Evolutionary conservation across 1,140 invertebrate species (phyloP), one percentile per base, ranked within the genome.

Genomic region (Heliconius himera): DNA sequence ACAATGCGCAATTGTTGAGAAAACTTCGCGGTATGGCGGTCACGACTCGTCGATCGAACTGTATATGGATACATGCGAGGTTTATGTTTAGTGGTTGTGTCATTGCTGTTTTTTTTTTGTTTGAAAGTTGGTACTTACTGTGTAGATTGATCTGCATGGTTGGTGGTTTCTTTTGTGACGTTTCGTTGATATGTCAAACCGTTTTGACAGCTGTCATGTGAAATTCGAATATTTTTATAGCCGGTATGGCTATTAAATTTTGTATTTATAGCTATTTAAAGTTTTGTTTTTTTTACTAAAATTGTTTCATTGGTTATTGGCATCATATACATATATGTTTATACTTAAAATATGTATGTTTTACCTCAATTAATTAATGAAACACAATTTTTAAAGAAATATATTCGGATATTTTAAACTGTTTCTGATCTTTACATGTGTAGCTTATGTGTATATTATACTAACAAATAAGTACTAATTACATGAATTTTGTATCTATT

Each of bases 111-210:
- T 56, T n/a, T 51, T n/a, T 56, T 56, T n/a, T 56, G 0, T 56
- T n/a, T 56, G n/a, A 11, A 8, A 8, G 8, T 56, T 22, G n/a
- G 54, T 56, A 22, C n/a, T 56, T 22, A 22, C n/a, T 56, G 54
- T 56, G n/a, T n/a, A 22, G n/a, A 56, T 56, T 56, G 54, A 22
- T 56, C 54, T 56, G 54, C 54, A 56, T 56, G 54, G 54, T 56
- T n/a, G 54, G n/a, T 56, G 54, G 54, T n/a, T 56, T 22, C 20
- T 56, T 56, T 56, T 22, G n/a, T 56, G 18, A 56, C 54, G 8
- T 56, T 56, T 56, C 18, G 20, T 18, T n/a, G 22, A 56, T 9
- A n/a, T 56, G n/a, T 22, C 18, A n/a, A 11, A 56, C n/a, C 49
- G 0, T 18, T 51, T 20, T 51, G 49, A 51, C 49, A 51, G 49